These are phyloP conservation scores for Cotesia chilonis DNA, from an alignment of 1,140 invertebrate genomes.

Conservation along the genomic window DNA sequence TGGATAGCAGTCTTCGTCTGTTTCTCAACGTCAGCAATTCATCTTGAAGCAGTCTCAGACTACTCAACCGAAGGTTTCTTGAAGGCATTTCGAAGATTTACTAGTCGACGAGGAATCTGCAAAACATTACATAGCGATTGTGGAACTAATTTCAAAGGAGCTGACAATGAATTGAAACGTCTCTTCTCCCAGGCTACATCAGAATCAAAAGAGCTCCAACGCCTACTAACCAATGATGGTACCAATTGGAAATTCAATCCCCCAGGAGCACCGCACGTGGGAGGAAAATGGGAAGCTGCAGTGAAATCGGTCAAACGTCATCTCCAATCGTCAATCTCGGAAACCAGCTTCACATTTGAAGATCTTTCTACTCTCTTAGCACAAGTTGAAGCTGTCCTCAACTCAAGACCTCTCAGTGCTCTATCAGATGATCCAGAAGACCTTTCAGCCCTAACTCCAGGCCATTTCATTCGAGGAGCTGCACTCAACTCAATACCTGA, in stretches of 20 bases:
- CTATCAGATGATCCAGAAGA: constrained; percentile 31
- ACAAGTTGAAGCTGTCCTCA: constrained; percentile 45
- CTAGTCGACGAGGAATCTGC: not conserved
- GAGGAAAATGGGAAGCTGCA: constrained; percentile 51
- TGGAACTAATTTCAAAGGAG: constrained; percentile 15
- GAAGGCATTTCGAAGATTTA: not conserved
- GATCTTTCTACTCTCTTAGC: constrained; percentile 35
- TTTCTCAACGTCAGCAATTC: constrained; percentile 41
- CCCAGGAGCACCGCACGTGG: constrained; percentile 49
- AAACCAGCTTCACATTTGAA: too few relatives aligned
- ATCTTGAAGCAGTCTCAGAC: constrained; percentile 44
- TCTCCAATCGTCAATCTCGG: too few relatives aligned
- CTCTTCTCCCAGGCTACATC: too few relatives aligned
- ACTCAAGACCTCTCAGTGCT: constrained; percentile 40
- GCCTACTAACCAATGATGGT: constrained; percentile 24
- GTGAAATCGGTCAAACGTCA: too few relatives aligned
- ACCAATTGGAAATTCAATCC: constrained; percentile 57
- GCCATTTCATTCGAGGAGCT: too few relatives aligned
- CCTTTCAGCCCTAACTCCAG: too few relatives aligned
- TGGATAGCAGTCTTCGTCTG: constrained; percentile 48
- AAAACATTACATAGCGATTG: not conserved
- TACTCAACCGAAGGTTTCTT: constrained; percentile 32
- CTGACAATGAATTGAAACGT: not conserved
- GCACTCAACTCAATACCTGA: too few relatives aligned
- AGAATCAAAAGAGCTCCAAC: too few relatives aligned